phyloP scores from a whole-genome alignment of 1,140 invertebrate species.

The Aethina tumida region DNA sequence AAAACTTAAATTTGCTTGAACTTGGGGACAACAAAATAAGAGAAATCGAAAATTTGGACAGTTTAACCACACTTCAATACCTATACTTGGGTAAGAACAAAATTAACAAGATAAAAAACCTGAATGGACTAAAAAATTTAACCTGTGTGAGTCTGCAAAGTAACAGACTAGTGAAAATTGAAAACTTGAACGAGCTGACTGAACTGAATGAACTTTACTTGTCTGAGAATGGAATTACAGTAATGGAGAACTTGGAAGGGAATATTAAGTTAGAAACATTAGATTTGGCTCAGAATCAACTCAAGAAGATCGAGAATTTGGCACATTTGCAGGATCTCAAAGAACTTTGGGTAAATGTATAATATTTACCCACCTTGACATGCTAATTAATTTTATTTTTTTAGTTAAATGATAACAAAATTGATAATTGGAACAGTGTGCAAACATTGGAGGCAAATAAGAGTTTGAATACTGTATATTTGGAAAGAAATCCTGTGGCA shows the following conservation, averaged over 20 bases:
- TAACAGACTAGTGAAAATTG: constrained; percentile 81
- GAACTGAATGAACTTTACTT: constrained; percentile 85
- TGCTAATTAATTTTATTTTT: constrained; percentile 26
- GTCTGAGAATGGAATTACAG: constrained; percentile 84
- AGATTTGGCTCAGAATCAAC: constrained; percentile 84
- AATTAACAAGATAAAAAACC: constrained; percentile 80
- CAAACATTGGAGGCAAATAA: constrained; percentile 65
- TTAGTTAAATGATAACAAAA: constrained; percentile 87
- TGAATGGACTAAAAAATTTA: constrained; percentile 68
- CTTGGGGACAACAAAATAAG: constrained; percentile 91
- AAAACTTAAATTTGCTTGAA: constrained; percentile 77
- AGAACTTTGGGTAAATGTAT: constrained; percentile 82
- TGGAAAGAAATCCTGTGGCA: constrained; percentile 86
- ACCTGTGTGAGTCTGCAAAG: constrained; percentile 81
- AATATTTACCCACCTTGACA: neutral
- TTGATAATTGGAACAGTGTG: constrained; percentile 77
- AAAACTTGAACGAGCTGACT: constrained; percentile 65
- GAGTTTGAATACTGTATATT: constrained; percentile 80
- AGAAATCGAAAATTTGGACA: constrained; percentile 76
- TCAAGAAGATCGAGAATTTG: constrained; percentile 73
- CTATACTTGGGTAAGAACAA: constrained; percentile 95
- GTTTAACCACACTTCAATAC: constrained; percentile 59
- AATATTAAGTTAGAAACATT: constrained; percentile 71
- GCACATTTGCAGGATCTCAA: constrained; percentile 63
- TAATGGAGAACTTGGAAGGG: constrained; percentile 61